Percentiles rank a stretch among this genome's conserved stretches.
phyloP scores from a whole-genome alignment of 2,888 invertebrate genomes.

The Heliconius charithonia region DNA sequence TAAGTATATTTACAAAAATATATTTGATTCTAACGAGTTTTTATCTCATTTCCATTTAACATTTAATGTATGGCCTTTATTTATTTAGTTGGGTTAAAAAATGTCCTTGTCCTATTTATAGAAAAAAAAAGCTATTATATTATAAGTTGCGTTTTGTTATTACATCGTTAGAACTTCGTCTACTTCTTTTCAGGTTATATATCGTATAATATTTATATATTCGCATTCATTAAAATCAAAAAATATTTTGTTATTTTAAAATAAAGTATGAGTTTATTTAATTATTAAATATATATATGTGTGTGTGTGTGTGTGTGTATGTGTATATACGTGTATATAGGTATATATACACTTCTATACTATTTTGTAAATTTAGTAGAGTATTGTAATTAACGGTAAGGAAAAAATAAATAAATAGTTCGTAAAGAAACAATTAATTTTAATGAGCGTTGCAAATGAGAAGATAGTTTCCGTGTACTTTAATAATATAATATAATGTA shows the following conservation, averaged over 20 bases:
- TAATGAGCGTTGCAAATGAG: slow-evolving; percentile 4
- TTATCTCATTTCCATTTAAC: slow-evolving; percentile 3
- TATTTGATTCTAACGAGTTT: not conserved
- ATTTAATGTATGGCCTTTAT: not conserved
- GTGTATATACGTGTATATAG: too few relatives aligned
- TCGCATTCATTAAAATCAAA: too few relatives aligned
- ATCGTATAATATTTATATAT: too few relatives aligned
- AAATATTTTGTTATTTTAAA: too few relatives aligned
- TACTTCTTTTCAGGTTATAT: not conserved
- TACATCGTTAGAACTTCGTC: not conserved
- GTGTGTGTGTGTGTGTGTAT: too few relatives aligned
- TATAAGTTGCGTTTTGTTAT: not conserved
- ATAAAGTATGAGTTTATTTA: too few relatives aligned
- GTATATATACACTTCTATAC: too few relatives aligned
- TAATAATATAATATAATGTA: not conserved
- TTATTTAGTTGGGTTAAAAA: not conserved
- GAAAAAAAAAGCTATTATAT: not conserved
- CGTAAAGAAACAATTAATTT: slow-evolving; percentile 7
- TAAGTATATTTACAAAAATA: not conserved
- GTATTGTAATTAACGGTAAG: not conserved
- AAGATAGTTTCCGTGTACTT: not conserved
- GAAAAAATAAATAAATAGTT: slow-evolving; percentile 1
- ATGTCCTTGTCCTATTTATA: not conserved
- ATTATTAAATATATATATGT: too few relatives aligned
- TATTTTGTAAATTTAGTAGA: not conserved